phyloP scores from a whole-genome alignment of 2,797 vertebrate genomes.

The Holocentrus rufus region DNA sequence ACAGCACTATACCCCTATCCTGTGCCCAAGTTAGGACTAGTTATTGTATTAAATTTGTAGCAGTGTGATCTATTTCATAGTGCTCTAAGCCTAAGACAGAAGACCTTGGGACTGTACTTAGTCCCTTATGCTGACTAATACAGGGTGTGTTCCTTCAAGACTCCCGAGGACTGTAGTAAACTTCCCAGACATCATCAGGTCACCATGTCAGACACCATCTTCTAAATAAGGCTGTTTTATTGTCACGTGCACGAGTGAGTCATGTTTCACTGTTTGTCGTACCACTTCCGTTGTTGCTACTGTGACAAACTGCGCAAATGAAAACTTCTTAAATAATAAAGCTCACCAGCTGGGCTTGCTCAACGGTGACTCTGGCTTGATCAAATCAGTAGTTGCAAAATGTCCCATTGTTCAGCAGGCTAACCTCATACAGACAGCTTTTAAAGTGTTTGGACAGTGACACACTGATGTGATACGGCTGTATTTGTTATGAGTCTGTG shows the following conservation, averaged over 20 bases:
- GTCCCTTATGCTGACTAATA: constrained; percentile 2
- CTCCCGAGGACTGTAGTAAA: not conserved
- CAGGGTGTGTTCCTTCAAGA: not conserved
- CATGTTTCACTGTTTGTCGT: not conserved
- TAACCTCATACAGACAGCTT: too few species aligned
- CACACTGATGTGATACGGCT: too few species aligned
- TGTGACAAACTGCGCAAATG: too few species aligned
- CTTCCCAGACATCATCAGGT: not conserved
- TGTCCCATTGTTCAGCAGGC: too few species aligned
- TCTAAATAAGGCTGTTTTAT: not conserved
- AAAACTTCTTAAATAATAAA: not conserved
- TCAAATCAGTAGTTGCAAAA: too few species aligned
- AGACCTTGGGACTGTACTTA: not conserved
- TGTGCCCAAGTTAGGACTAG: not conserved
- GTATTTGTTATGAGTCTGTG: too few species aligned
- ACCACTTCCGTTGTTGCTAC: not conserved
- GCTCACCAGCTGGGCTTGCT: not conserved
- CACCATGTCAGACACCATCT: not conserved
- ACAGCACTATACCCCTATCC: constrained; percentile 9
- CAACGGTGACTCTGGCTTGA: too few species aligned
- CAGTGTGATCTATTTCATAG: too few species aligned
- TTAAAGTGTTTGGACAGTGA: too few species aligned
- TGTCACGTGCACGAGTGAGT: constrained; percentile 10
- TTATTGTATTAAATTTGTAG: not conserved
- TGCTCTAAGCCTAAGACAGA: not conserved